Percentiles rank a stretch among this genome's conserved stretches.
These are phyloP conservation scores for Drosophila pallidifrons DNA, from an alignment of 1,140 invertebrate species.

Conservation along the genomic window DNA sequence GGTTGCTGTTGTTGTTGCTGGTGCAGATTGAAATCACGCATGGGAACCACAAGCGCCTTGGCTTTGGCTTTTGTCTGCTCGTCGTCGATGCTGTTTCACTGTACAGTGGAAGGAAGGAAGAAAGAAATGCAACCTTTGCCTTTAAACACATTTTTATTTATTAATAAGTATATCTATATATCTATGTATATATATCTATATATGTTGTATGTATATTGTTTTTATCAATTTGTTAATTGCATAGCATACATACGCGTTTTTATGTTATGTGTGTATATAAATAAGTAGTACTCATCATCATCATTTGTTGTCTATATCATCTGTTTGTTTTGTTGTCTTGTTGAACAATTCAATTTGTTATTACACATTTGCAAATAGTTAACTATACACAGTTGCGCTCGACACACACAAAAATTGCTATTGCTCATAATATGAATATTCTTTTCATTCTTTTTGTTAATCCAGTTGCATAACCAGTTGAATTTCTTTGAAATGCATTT, in stretches of 20 bases:
- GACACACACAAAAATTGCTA: slow-evolving; percentile 66
- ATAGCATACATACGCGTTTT: slow-evolving; percentile 59
- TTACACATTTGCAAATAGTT: slow-evolving; percentile 62
- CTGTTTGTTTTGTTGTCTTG: slow-evolving; percentile 45
- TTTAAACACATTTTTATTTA: slow-evolving; percentile 77
- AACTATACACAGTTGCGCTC: slow-evolving; percentile 57
- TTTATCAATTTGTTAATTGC: slow-evolving; percentile 80
- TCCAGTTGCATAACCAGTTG: slow-evolving; percentile 16
- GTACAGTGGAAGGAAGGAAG: slow-evolving; percentile 7
- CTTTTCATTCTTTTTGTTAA: background rate
- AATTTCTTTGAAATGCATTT: slow-evolving; percentile 28
- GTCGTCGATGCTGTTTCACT: slow-evolving; percentile 48
- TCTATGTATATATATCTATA: slow-evolving; percentile 62
- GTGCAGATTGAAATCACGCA: slow-evolving; percentile 79
- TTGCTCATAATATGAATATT: slow-evolving; percentile 51
- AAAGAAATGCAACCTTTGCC: slow-evolving; percentile 30
- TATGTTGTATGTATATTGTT: slow-evolving; percentile 67
- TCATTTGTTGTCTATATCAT: slow-evolving; percentile 20
- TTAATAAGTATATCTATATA: slow-evolving; percentile 64
- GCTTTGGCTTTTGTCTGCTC: slow-evolving; percentile 74
- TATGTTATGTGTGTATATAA: slow-evolving; percentile 24
- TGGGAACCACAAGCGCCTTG: slow-evolving; percentile 78
- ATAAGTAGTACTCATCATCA: slow-evolving; percentile 48
- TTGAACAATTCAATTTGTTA: slow-evolving; percentile 43
- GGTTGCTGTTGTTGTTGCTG: slow-evolving; percentile 45